Conservation (phyloP, 2,113 vertebrate species). For the Gopherus evgoodei region DNA sequence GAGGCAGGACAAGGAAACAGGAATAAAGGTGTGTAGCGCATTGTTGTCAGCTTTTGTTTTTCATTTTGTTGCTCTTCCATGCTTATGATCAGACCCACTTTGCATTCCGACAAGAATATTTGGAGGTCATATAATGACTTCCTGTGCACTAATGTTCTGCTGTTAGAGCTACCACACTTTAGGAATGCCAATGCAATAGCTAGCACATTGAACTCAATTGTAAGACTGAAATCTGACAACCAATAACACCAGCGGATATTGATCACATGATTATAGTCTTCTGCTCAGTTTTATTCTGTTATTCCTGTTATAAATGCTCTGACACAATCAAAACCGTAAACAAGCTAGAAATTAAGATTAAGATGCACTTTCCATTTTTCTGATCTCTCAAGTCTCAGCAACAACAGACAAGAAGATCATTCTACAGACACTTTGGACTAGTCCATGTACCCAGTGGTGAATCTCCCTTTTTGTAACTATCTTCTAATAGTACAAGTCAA, state of each 20-base stretch:
- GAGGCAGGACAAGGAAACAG: background rate
- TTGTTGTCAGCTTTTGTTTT: slow-evolving; percentile 51
- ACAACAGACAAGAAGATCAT: background rate
- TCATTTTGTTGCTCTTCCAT: slow-evolving; percentile 18
- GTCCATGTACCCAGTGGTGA: background rate
- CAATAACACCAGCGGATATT: background rate
- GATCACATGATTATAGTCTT: background rate
- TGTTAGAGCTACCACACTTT: rapidly evolving
- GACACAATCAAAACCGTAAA: background rate
- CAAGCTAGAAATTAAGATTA: background rate
- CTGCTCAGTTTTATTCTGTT: background rate
- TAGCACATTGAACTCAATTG: background rate
- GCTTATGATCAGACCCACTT: slow-evolving; percentile 33
- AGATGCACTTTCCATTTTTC: background rate
- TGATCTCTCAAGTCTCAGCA: background rate
- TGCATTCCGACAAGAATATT: slow-evolving; percentile 51
- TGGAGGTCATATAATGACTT: background rate
- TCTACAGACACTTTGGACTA: background rate
- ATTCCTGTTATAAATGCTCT: background rate
- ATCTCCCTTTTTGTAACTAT: background rate
- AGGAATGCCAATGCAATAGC: rapidly evolving
- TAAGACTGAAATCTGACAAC: background rate
- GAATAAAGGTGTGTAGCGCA: slow-evolving; percentile 34
- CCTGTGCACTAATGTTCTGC: background rate
- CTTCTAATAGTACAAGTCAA: background rate